Evolutionary conservation across 2,888 invertebrate genomes (phyloP), one percentile per base, ranked within the genome.

Genomic region (Gastrophysa polygoni): DNA sequence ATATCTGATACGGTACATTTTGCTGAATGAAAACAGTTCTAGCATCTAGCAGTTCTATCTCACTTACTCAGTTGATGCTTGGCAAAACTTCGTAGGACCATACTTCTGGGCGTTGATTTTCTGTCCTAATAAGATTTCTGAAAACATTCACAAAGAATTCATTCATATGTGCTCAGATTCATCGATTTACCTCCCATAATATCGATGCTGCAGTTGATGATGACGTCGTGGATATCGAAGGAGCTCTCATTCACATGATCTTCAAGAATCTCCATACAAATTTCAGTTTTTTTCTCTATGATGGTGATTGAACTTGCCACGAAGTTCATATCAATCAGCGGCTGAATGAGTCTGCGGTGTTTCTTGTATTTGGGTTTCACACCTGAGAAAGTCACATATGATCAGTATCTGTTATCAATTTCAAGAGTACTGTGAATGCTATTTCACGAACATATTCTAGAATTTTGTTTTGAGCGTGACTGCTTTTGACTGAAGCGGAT

Each of bases 301-400:
- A 68, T 51, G 3, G 38, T 14, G 2, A 67, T 8, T 21, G 66
- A 48, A 20, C 63, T 66, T 1, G 16, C 58, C 7, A 67, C 64
- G 56, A 74, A 73, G 47, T 72, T 70, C 17, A 71, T 20, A 61
- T 72, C 64, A 29, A 73, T 65, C 21, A 73, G 44, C 11, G 75
- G 74, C 28, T 72, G 73, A 14, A 75, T 70, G 1, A 71, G 62
- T 65, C 70, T 61, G 60, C 69, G 63, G 46, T 72, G 71, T 8
- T 60, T 50, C 61, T 69, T 71, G 32, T 71, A 67, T 18, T 63
- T 68, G 16, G 66, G 62, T 43, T 66, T 61, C 11, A 66, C 28
- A 2, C 67, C 67, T 67, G 47, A 38, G 61, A 51, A 62, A n/a
- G n/a, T n/a, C n/a, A n/a, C n/a, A n/a, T n/a, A n/a, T n/a, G n/a